Percentiles rank a stretch among this genome's conserved stretches.
phyloP scores from a whole-genome alignment of 2,113 vertebrate genomes.

The Pomatorhinus ruficollis region DNA sequence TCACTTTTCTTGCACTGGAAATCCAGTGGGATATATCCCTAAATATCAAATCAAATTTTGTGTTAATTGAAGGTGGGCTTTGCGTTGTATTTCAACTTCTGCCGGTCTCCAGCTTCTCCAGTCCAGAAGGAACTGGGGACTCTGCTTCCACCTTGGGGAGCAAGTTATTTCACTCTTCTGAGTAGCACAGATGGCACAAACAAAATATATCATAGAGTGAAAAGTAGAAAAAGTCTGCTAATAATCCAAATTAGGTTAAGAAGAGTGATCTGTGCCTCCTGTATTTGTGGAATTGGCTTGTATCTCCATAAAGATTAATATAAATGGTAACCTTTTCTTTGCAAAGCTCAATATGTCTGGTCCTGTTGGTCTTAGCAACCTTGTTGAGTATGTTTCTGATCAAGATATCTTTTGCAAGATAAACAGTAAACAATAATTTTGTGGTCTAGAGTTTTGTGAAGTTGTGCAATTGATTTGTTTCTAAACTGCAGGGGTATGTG shows the following conservation, averaged over 20 bases:
- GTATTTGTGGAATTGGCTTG: background rate
- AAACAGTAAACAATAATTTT: background rate
- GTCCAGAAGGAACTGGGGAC: background rate
- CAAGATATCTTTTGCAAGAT: background rate
- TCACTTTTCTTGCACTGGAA: background rate
- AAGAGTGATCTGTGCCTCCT: background rate
- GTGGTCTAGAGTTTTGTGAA: background rate
- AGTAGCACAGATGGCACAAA: background rate
- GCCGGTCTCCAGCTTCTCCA: background rate
- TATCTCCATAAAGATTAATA: background rate
- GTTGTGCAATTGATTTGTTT: background rate
- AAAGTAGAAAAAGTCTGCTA: background rate
- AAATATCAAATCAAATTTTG: background rate
- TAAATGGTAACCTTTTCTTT: background rate
- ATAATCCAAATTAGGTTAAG: background rate
- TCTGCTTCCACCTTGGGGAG: background rate
- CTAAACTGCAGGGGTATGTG: background rate
- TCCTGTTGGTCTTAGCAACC: background rate
- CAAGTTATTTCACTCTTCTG: background rate
- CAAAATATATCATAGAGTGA: background rate
- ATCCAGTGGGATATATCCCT: background rate
- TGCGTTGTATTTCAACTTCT: background rate
- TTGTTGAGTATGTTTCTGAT: background rate
- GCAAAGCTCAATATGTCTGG: background rate
- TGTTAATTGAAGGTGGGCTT: background rate